phyloP scores from a whole-genome alignment of 2,797 vertebrate species.

The Acropternis orthonyx region DNA sequence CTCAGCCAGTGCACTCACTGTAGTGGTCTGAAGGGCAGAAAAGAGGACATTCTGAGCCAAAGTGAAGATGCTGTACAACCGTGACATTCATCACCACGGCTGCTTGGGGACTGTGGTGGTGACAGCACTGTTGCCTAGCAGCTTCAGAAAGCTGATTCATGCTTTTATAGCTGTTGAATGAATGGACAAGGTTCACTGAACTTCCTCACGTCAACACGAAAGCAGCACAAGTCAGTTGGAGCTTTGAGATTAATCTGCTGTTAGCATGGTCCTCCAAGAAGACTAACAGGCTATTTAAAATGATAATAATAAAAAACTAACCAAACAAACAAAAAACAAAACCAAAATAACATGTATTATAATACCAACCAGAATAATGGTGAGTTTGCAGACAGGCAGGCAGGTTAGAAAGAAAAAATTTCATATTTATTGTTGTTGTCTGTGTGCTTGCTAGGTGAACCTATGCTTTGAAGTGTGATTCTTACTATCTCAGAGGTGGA shows the following conservation, averaged over 20 bases:
- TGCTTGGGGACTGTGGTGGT: not conserved
- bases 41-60: not conserved
- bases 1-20: not conserved
- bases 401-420: not conserved
- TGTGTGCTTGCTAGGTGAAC: not conserved
- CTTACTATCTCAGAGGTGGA: not conserved
- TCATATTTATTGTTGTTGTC: not conserved
- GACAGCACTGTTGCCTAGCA: conserved; percentile 24
- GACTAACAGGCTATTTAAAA: not conserved
- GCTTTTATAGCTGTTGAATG: not conserved
- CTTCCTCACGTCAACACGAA: not conserved
- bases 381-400: not conserved
- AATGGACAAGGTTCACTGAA: conserved; percentile 1
- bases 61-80: not conserved
- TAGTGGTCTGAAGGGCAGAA: not conserved
- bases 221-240: not conserved
- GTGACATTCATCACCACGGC: not conserved
- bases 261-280: not conserved
- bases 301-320: not conserved
- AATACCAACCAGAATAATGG: not conserved
- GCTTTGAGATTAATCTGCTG: not conserved
- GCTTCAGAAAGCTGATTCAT: conserved; percentile 16
- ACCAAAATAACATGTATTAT: not conserved
- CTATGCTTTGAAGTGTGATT: not conserved
- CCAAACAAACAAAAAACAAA: not conserved